Conservation (phyloP, 2,888 invertebrate genomes). For the Eubasilissa splendida region DNA sequence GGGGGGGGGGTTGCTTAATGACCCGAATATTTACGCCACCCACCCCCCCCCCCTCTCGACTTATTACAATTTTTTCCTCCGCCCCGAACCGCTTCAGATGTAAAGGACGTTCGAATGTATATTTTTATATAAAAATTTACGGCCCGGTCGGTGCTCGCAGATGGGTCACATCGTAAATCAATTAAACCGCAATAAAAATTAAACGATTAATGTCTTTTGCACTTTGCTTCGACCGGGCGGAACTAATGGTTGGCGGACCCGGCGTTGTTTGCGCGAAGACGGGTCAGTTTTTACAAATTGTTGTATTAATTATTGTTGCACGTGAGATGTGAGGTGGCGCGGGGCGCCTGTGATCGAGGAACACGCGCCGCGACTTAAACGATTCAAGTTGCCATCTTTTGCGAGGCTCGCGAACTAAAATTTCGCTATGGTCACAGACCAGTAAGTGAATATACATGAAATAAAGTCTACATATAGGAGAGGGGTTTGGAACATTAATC, state of each 20-base stretch:
- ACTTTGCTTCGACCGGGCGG: background rate
- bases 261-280: background rate
- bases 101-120: background rate
- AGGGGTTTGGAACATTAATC: too few relatives aligned
- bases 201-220: conserved; percentile 27
- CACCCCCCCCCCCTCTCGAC: background rate
- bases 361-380: too few relatives aligned
- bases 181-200: conserved; percentile 32
- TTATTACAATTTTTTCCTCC: conserved; percentile 28
- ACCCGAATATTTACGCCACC: conserved; percentile 33
- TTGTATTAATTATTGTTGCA: background rate
- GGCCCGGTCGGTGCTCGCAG: background rate
- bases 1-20: conserved; percentile 15
- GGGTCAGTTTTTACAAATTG: background rate
- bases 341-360: too few relatives aligned
- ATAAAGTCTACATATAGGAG: too few relatives aligned
- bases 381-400: too few relatives aligned
- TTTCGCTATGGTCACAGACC: too few relatives aligned
- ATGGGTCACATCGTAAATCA: conserved; percentile 20
- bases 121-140: conserved; percentile 33
- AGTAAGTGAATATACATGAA: too few relatives aligned
- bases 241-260: background rate
- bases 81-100: conserved; percentile 11
- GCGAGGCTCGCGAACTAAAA: too few relatives aligned
- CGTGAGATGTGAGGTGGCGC: too few relatives aligned